A percentile compares a stretch with the other conserved stretches of the same genome.
Conservation (phyloP, 2,888 invertebrate species). For the Stenolophus ochropezus region DNA sequence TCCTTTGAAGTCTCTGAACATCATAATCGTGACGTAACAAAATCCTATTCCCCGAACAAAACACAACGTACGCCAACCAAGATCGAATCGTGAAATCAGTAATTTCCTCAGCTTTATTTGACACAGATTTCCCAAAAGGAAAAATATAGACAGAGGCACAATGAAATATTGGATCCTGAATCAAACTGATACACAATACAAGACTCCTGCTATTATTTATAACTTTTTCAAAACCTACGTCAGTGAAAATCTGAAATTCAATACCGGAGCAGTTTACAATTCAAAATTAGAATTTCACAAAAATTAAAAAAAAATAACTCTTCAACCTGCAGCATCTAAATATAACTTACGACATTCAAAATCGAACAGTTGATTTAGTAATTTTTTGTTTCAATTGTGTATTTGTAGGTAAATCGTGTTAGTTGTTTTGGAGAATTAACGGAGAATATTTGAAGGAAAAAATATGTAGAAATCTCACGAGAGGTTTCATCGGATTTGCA, state of each 20-base stretch:
- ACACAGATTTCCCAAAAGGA: conserved; percentile 19
- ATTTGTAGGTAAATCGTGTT: too few relatives aligned
- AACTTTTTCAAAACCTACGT: neutral
- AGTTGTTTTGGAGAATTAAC: too few relatives aligned
- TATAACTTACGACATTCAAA: too few relatives aligned
- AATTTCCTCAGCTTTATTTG: conserved; percentile 49
- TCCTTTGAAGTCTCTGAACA: neutral
- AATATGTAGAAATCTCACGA: neutral
- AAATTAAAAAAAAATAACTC: neutral
- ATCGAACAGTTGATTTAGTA: too few relatives aligned
- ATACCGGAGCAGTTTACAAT: neutral
- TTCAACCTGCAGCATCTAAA: too few relatives aligned
- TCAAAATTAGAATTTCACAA: conserved; percentile 5
- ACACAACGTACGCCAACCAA: neutral
- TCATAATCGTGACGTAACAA: neutral
- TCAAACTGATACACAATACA: neutral
- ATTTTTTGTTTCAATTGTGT: too few relatives aligned
- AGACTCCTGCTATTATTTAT: neutral
- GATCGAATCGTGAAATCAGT: conserved; percentile 20
- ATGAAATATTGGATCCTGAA: neutral
- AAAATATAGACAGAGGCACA: neutral
- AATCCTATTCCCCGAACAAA: conserved; percentile 30
- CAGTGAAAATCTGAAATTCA: neutral
- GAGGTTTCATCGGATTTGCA: conserved; percentile 16
- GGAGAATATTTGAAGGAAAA: too few relatives aligned